A percentile compares a stretch with the other conserved stretches of the same genome.
Evolutionary conservation across 2,797 vertebrate genomes (phyloP).

Genomic region (Pipistrellus pipistrellus): DNA sequence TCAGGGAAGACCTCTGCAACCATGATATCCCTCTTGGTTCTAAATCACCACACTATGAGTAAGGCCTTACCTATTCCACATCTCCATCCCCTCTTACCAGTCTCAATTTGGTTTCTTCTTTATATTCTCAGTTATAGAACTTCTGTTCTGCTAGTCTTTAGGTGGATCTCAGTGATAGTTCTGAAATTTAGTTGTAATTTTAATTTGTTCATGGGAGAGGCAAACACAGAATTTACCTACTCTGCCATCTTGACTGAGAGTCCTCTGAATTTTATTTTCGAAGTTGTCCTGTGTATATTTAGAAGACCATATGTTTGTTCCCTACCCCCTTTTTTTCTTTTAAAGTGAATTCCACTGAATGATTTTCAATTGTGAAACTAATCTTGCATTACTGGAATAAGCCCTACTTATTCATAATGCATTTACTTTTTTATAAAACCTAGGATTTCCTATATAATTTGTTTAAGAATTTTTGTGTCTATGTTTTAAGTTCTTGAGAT

Average conservation of each 20-base stretch:
- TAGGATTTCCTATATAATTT: neutral
- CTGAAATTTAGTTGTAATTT: neutral
- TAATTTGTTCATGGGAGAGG: neutral
- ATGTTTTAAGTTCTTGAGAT: neutral
- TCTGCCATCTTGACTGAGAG: neutral
- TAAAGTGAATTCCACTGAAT: neutral
- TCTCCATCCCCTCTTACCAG: neutral
- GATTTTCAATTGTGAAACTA: neutral
- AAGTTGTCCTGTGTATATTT: neutral
- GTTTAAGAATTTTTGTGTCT: neutral
- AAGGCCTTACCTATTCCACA: too few species aligned
- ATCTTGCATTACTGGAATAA: constrained; percentile 23
- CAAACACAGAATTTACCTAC: neutral
- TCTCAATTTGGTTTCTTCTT: neutral
- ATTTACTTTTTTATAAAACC: neutral
- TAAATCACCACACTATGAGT: neutral
- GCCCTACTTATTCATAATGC: neutral
- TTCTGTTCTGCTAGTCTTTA: neutral
- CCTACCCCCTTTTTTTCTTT: neutral
- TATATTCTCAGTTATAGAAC: neutral
- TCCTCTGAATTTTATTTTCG: neutral
- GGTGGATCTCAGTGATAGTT: neutral
- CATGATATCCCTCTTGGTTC: neutral
- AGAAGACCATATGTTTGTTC: neutral
- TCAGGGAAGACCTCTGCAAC: neutral